Base-by-base conservation (phyloP, 2,113 vertebrate genomes). In the Pseudorhombus dupliciocellatus region DNA sequence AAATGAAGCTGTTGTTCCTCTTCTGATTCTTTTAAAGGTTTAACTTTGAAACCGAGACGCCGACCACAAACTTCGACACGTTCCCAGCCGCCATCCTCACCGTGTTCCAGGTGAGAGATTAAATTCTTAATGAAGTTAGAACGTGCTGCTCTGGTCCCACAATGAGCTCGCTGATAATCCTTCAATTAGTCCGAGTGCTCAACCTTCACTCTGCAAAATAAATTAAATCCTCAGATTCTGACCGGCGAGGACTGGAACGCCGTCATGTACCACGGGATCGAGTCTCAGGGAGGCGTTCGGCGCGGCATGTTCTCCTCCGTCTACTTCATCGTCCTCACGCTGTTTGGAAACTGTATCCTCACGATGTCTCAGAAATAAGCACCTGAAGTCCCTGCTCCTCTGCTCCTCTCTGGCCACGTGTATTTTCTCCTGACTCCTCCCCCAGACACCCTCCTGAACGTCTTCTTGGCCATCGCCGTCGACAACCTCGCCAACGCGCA, bases 311-410 rank as follows among this genome's bases (percentile, higher is more conserved):
- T 97, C 90, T 99, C 95, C 4, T 99, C 96, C 4, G 91, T 98
- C 69, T 99, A 98, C 88, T 99, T 99, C 92, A 99, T 99, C 0
- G 94, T 99, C 65, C 93, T 99, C 71, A 99, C 98, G 0, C 91
- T 99, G 6, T 99, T 99, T 28, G 98, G 98, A 73, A 99, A 99
- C 93, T 99, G 98, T 99, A 99, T 99, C 97, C 96, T 97, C 89
- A n/a, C n/a, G 34, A 37, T 37, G 34, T 6, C 34, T 37, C 34
- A 37, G 5, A 5, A 37, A 37, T 6, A 37, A 6, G 34, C 37
- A 40, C 37, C 37, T 3, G 37, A 6, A 12, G 5, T 28, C 37
- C 37, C 37, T 12, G 37, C 37, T 12, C 37, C 44, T 18, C 44
- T 18, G 44, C 11, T 46, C 31, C 15, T 34, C 28, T 56, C 30